Conservation (phyloP, 2,113 vertebrate genomes). For the Antidorcas marsupialis region DNA sequence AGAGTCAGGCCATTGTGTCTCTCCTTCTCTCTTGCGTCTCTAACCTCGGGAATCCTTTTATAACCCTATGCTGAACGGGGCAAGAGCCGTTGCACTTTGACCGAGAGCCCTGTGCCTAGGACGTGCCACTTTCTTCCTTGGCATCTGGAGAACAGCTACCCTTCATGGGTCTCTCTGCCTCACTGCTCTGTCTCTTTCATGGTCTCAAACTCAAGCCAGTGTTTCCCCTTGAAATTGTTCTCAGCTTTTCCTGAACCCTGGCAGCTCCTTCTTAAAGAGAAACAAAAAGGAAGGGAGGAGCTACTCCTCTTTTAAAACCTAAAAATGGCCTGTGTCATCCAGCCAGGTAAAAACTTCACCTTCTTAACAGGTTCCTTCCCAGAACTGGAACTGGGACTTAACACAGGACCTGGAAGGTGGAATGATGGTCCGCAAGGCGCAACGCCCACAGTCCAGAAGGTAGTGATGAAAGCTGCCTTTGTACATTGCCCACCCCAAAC, state of each 20-base stretch:
- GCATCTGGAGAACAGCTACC: rapidly evolving
- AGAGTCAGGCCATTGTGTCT: not conserved
- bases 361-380: not conserved
- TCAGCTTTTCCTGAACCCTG: not conserved
- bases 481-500: not conserved
- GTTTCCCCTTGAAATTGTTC: not conserved
- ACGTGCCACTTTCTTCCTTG: not conserved
- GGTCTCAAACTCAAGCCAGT: rapidly evolving
- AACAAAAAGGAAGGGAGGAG: not conserved
- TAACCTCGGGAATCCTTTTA: not conserved
- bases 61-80: not conserved
- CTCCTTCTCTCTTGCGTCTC: not conserved
- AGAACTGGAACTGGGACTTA: rapidly evolving
- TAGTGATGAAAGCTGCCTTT: not conserved
- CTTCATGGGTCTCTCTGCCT: not conserved
- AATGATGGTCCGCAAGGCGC: rapidly evolving
- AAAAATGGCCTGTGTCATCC: not conserved
- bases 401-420: not conserved
- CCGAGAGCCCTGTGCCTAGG: conserved; percentile 77
- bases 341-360: not conserved
- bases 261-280: not conserved
- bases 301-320: not conserved
- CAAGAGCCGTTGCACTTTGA: conserved; percentile 74
- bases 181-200: rapidly evolving
- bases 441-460: rapidly evolving